Conservation (phyloP, 1,140 invertebrate species). For the Augochlora pura region DNA sequence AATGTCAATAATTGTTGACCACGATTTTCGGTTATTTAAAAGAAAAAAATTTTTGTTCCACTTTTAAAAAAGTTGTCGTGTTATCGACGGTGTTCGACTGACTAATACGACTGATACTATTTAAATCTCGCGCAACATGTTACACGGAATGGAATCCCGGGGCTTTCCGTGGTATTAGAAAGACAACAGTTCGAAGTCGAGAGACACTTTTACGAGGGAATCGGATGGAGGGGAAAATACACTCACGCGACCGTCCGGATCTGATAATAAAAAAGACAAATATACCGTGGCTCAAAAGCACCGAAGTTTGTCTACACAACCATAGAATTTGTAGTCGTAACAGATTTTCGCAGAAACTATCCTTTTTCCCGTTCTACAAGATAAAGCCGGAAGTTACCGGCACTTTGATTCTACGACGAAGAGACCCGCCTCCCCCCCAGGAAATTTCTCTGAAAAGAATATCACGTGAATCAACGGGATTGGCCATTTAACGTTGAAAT, state of each 20-base stretch:
- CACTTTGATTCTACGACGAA: neutral
- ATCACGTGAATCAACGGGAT: neutral
- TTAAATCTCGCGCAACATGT: too few relatives aligned
- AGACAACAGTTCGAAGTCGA: neutral
- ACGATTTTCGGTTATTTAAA: too few relatives aligned
- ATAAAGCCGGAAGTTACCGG: neutral
- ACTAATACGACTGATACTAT: too few relatives aligned
- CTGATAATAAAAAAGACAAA: neutral
- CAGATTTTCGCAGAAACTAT: neutral
- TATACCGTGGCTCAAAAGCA: neutral
- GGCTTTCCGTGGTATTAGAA: too few relatives aligned
- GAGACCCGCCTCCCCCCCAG: too few relatives aligned
- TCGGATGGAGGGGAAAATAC: neutral
- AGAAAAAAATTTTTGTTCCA: too few relatives aligned
- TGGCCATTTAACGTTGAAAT: neutral
- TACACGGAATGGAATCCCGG: too few relatives aligned
- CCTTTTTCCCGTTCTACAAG: slow-evolving; percentile 8
- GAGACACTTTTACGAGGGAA: neutral
- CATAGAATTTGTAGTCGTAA: slow-evolving; percentile 2
- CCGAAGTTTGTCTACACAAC: neutral
- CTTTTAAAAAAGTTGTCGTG: too few relatives aligned
- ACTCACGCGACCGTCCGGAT: neutral
- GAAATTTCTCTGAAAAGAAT: neutral
- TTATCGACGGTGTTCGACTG: too few relatives aligned
- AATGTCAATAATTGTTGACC: too few relatives aligned